These are phyloP conservation scores for Andrena bucephala DNA, from an alignment of 2,888 invertebrate genomes.

Conservation along the genomic window DNA sequence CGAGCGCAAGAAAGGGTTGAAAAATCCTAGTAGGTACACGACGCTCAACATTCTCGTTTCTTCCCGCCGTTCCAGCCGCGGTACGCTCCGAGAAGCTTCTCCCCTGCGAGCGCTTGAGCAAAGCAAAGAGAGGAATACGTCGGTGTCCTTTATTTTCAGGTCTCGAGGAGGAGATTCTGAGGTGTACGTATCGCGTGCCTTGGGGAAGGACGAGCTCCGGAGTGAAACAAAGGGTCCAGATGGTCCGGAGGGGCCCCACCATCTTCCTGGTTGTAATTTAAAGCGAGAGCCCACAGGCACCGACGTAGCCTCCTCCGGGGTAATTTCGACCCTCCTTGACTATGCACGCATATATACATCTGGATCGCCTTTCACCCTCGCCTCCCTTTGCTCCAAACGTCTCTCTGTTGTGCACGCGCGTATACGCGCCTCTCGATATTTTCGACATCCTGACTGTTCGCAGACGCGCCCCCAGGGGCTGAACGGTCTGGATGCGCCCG, in stretches of 20 bases:
- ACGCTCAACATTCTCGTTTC: conserved; percentile 63
- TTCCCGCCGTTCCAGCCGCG: conserved; percentile 52
- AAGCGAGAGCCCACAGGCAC: conserved; percentile 63
- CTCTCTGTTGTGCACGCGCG: conserved; percentile 12
- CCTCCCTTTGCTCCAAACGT: conserved; percentile 41
- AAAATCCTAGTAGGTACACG: conserved; percentile 63
- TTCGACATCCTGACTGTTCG: conserved; percentile 48
- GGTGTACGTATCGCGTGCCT: conserved; percentile 64
- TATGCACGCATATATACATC: conserved; percentile 39
- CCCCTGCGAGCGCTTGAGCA: conserved; percentile 28
- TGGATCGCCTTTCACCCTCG: conserved; percentile 49
- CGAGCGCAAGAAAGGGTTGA: conserved; percentile 59
- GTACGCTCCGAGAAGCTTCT: conserved; percentile 25
- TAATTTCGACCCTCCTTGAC: conserved; percentile 63
- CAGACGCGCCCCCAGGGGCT: conserved; percentile 19
- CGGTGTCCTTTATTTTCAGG: conserved; percentile 61
- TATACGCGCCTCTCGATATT: conserved; percentile 44
- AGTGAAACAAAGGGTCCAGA: conserved; percentile 73
- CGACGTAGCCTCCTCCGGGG: conserved; percentile 50
- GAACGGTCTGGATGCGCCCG: conserved; percentile 2
- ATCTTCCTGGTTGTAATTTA: conserved; percentile 74
- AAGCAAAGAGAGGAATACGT: conserved; percentile 45
- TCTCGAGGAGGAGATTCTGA: conserved; percentile 51
- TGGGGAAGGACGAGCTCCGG: conserved; percentile 67
- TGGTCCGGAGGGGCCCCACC: conserved; percentile 54